Evolutionary conservation across 2,113 vertebrate genomes (phyloP).

Genomic region (Crotalus helleri): DNA sequence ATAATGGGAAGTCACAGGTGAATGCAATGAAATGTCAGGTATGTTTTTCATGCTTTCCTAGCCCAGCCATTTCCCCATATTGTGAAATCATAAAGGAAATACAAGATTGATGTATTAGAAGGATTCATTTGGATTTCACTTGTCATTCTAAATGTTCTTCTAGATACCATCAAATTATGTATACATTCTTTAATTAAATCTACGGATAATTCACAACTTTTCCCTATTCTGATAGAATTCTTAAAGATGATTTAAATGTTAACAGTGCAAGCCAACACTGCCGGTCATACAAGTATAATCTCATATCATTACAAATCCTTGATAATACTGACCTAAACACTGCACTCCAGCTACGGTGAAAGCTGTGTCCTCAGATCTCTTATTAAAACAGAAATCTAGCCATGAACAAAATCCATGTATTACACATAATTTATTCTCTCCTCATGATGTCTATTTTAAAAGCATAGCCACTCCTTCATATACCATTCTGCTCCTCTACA

Average conservation of each 20-base stretch:
- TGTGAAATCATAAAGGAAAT: slow-evolving; percentile 48
- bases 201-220: not conserved
- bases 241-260: not conserved
- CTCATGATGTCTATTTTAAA: slow-evolving; percentile 43
- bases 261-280: not conserved
- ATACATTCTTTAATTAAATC: not conserved
- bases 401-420: not conserved
- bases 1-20: slow-evolving; percentile 50
- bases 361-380: not conserved
- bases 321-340: not conserved
- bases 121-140: slow-evolving; percentile 13
- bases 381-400: not conserved
- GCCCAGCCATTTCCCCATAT: slow-evolving; percentile 33
- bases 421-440: slow-evolving; percentile 5
- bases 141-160: slow-evolving; percentile 13
- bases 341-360: not conserved
- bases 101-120: slow-evolving; percentile 38
- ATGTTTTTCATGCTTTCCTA: slow-evolving; percentile 33
- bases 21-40: slow-evolving; percentile 42
- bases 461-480: slow-evolving; percentile 43
- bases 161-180: not conserved
- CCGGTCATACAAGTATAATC: not conserved
- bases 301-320: not conserved
- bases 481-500: slow-evolving; percentile 21
- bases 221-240: not conserved